A percentile compares a stretch with the other conserved stretches of the same genome.
phyloP scores from a whole-genome alignment of 2,797 vertebrate genomes.

The Phoebastria nigripes region DNA sequence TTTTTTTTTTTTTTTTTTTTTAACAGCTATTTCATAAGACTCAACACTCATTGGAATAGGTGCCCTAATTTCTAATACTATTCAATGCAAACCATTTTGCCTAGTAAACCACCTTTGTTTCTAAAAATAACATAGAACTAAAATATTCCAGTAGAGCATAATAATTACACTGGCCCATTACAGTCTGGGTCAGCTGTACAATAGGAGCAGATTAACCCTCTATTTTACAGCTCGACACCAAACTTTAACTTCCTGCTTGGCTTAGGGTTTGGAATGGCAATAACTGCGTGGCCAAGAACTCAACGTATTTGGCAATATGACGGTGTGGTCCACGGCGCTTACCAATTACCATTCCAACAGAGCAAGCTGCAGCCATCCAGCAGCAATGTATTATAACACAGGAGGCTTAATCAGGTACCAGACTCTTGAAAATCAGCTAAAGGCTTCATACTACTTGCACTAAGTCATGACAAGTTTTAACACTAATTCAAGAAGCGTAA shows the following conservation, averaged over 20 bases:
- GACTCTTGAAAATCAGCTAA: not conserved
- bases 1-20: not conserved
- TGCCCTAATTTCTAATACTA: not conserved
- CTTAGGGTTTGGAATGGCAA: not conserved
- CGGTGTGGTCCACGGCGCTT: accelerated
- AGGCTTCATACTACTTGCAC: not conserved
- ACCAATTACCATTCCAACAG: not conserved
- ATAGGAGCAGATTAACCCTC: not conserved
- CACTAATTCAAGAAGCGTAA: not conserved
- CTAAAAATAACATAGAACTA: not conserved
- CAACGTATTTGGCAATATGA: accelerated
- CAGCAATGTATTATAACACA: not conserved
- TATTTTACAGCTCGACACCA: not conserved
- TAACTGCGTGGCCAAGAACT: not conserved
- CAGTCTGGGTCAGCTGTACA: not conserved
- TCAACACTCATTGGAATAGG: not conserved
- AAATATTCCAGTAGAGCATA: not conserved
- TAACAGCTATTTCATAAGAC: not conserved
- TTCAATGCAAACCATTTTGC: not conserved
- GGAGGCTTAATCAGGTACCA: not conserved
- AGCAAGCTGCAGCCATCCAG: not conserved
- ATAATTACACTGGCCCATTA: not conserved
- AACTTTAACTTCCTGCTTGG: not conserved
- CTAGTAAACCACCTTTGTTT: not conserved
- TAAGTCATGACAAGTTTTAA: not conserved